Base-by-base conservation (phyloP, 1,140 invertebrate genomes). In the Brachionus calyciflorus region DNA sequence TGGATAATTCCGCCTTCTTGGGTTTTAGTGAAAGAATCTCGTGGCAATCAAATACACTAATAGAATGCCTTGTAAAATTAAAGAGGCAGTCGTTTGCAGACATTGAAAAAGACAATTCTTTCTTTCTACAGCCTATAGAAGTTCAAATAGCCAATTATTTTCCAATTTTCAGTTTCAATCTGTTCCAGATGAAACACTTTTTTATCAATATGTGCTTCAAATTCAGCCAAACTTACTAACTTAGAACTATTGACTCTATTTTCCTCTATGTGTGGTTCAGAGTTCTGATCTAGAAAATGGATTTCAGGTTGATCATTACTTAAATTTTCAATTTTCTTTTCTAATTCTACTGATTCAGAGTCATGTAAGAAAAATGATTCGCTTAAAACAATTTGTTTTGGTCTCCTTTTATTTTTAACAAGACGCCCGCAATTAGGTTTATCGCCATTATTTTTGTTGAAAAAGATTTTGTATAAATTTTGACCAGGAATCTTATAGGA, bases 391-490 rank as follows among this genome's bases (percentile, higher is more conserved):
- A n/a, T 60, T 33, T 30, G 30, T 60, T 60, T 33, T 60, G 55
- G 37, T 60, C 37, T 6, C 37, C 55, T 60, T 60, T 60, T 60
- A 30, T 60, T 30, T 60, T n/a, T 26, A 33, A 60, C 55, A 60
- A 33, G 37, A 33, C 19, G 30, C 30, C 28, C 28, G 37, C 37
- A 33, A 60, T 60, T 60, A 33, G 33, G 55, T 60, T 60, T 60
- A 33, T 40, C 55, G 30, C 37, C 17, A 30, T 60, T 60, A 33
- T 60, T 60, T 37, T 60, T 60, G 37, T 60, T 30, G 14, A 60
- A 60, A 60, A 60, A 60, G 19, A 60, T 60, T n/a, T 26, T 33
- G 19, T 60, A 33, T 60, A 60, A 40, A n/a, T 60, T 26, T 60
- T 60, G 28, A 33, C 55, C 55, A 33, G 55, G 55, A 19, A 60